Percentiles rank a stretch among this genome's conserved stretches.
phyloP scores from a whole-genome alignment of 2,888 invertebrate genomes.

The Eristalis arbustorum region DNA sequence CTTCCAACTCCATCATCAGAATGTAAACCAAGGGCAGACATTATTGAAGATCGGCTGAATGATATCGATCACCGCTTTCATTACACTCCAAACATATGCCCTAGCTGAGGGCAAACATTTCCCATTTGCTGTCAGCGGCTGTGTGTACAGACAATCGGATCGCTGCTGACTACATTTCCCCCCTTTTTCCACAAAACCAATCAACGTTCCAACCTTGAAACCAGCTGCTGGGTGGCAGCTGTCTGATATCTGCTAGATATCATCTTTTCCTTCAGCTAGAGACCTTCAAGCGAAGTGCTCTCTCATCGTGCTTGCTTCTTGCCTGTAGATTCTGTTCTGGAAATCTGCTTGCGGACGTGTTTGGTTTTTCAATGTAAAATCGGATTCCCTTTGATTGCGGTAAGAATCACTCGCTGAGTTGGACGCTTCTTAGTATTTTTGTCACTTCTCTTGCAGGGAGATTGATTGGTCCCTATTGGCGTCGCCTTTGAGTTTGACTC shows the following conservation, averaged over 20 bases:
- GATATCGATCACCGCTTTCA: too few relatives aligned
- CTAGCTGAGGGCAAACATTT: too few relatives aligned
- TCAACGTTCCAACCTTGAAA: background rate
- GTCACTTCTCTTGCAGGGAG: background rate
- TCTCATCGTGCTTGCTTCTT: background rate
- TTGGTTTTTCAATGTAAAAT: background rate
- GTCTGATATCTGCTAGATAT: background rate
- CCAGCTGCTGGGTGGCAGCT: background rate
- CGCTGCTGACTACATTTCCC: background rate
- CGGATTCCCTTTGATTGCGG: background rate
- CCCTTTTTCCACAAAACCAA: background rate
- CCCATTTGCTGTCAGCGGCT: too few relatives aligned
- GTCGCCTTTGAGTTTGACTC: background rate
- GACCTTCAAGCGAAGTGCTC: background rate
- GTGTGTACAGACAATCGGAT: too few relatives aligned
- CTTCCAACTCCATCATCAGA: too few relatives aligned
- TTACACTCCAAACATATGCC: too few relatives aligned
- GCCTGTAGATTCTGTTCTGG: background rate
- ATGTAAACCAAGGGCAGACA: too few relatives aligned
- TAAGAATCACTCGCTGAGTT: too few relatives aligned
- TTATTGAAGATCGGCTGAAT: too few relatives aligned
- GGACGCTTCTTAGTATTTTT: background rate
- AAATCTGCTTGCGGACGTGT: background rate
- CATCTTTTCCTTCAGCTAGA: background rate
- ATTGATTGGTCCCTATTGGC: background rate